Percentiles rank a stretch among this genome's conserved stretches.
Conservation (phyloP, 2,113 vertebrate species). For the Notechis scutatus region DNA sequence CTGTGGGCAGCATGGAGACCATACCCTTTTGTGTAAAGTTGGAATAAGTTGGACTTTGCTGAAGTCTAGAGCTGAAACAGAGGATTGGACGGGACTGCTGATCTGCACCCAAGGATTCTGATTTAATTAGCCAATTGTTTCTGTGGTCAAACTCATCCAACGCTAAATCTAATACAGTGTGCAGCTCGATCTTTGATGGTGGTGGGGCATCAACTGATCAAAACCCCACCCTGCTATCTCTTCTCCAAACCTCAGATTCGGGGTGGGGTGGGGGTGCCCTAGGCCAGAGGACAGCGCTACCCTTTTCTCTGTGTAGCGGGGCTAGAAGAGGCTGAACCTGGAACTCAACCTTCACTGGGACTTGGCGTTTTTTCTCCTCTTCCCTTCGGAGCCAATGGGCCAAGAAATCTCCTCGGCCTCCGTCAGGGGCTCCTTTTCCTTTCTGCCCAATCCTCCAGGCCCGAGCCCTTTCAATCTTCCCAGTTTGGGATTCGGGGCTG, state of each 20-base stretch:
- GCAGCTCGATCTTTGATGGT: neutral
- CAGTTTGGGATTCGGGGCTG: too few species aligned
- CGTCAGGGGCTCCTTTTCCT: neutral
- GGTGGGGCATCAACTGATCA: neutral
- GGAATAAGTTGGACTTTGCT: neutral
- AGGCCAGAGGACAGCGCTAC: neutral
- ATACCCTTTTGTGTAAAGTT: too few species aligned
- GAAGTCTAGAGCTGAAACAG: neutral
- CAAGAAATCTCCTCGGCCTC: neutral
- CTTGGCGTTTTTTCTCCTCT: too few species aligned
- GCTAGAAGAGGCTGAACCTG: neutral
- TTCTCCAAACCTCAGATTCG: neutral
- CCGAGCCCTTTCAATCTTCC: neutral
- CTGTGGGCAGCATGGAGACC: too few species aligned
- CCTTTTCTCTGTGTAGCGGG: neutral
- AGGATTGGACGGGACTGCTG: neutral
- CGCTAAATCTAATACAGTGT: neutral
- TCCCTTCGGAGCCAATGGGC: too few species aligned
- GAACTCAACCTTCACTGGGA: neutral
- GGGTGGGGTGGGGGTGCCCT: neutral
- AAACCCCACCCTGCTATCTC: neutral
- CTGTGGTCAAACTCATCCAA: neutral
- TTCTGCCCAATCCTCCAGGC: neutral
- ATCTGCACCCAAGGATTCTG: neutral
- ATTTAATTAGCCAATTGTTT: neutral